phyloP scores from a whole-genome alignment of 2,113 vertebrate genomes.

The Gobiocypris rarus region DNA sequence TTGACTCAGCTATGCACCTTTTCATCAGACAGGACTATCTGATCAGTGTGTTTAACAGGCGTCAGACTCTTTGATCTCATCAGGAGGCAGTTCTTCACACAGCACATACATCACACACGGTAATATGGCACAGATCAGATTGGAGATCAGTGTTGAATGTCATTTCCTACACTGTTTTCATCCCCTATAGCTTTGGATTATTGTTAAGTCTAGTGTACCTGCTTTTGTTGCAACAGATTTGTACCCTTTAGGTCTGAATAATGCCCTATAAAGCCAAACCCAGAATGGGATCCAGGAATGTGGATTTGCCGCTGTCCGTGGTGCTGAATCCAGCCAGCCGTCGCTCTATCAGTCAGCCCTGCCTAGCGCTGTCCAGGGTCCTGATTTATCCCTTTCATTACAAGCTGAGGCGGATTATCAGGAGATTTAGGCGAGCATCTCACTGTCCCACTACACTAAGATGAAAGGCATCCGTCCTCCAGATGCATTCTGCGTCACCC shows the following conservation, averaged over 20 bases:
- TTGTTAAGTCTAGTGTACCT: background rate
- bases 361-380: constrained; percentile 47
- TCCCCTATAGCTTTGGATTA: background rate
- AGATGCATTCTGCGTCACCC: constrained; percentile 45
- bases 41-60: background rate
- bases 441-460: constrained; percentile 27
- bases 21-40: background rate
- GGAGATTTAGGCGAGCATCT: constrained; percentile 44
- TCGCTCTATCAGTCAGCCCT: background rate
- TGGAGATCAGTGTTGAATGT: background rate
- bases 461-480: constrained; percentile 49
- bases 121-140: background rate
- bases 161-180: background rate
- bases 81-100: background rate
- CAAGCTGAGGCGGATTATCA: constrained; percentile 36
- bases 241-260: background rate
- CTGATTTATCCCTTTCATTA: constrained; percentile 52
- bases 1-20: background rate
- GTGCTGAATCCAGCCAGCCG: constrained; percentile 4
- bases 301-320: background rate
- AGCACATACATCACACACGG: background rate
- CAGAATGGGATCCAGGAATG: background rate
- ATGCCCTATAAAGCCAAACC: background rate
- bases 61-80: background rate
- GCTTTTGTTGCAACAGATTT: background rate